Base-by-base conservation (phyloP, 2,113 vertebrate species). In the Chaetops frenatus region DNA sequence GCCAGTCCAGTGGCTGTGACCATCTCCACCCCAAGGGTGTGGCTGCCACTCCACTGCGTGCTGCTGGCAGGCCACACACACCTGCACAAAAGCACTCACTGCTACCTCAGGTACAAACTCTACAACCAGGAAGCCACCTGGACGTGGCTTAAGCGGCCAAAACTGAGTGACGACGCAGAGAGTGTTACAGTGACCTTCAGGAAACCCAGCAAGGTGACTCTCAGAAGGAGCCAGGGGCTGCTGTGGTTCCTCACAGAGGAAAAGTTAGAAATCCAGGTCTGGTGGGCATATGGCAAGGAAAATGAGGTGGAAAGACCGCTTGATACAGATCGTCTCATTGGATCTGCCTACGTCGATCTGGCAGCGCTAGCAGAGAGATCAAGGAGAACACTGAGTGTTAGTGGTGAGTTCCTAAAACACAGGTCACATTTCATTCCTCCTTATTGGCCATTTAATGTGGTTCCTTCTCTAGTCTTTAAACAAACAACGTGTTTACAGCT, bases 241-340 rank as follows among this genome's bases (percentile, higher is more conserved):
- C 90, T 97, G 60, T 99, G 99, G 99, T 99, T 99, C 97, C 97
- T 99, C 66, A 97, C 97, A 73, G 99, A 99, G 90, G 99, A 99
- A 92, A 98, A 56, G 56, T 84, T 99, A 74, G 99, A 99, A 94
- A 96, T 99, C 77, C 99, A 99, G 94, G 96, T 99, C 54, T 99
- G 99, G 99, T 98, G 98, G 50, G 97, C 99, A 2, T 99, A 98
- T 33, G 98, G 98, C n/a, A 99, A 98, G 87, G 97, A 98, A 24
- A 96, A 93, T 29, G 91, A 78, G 28, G 57, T 48, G 60, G 98
- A 95, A 70, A 98, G 99, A 56, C 99, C 99, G 1, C 97, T 98
- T 27, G 98, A 99, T 64, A 98, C 98, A 0, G 99, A 99, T 95
- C 98, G 98, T 31, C 98, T 99, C 35, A 97, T 99, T 86, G 99